Conservation (phyloP, 92 coral and sea anemone species). For the Parazoanthus darwini region DNA sequence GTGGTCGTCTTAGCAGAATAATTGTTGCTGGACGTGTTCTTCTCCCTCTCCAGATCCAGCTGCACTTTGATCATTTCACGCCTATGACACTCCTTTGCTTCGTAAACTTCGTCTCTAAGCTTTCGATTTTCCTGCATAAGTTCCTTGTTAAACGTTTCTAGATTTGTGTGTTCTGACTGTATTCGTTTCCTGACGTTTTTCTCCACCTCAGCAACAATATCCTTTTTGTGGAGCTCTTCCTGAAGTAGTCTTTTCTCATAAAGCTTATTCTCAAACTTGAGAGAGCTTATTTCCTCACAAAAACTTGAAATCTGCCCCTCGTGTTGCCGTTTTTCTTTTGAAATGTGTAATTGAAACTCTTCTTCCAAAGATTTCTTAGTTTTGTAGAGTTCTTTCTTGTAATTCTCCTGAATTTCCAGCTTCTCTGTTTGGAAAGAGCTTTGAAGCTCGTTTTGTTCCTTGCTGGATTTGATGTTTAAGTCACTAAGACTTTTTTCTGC, state of each 20-base stretch:
- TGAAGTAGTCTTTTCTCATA: not conserved
- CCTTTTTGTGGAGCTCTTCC: not conserved
- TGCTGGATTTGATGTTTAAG: not conserved
- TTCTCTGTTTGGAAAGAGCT: conserved; percentile 1
- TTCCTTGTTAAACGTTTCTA: conserved; percentile 15
- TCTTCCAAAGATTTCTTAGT: not conserved
- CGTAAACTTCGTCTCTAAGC: conserved; percentile 6
- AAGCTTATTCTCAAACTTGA: not conserved
- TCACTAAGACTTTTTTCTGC: conserved; percentile 20
- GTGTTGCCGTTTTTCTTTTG: not conserved
- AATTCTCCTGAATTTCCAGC: not conserved
- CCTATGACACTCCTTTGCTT: not conserved
- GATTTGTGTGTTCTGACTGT: not conserved
- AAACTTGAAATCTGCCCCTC: not conserved
- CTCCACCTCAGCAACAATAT: not conserved
- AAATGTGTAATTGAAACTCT: not conserved
- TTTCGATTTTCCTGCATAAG: not conserved
- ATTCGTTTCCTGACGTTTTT: not conserved
- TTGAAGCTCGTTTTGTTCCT: conserved; percentile 5
- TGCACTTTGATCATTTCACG: not conserved
- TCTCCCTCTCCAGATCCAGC: not conserved
- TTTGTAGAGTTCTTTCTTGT: not conserved
- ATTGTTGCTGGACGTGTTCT: not conserved
- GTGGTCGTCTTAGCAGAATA: no score
- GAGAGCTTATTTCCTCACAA: not conserved